A percentile compares a stretch with the other conserved stretches of the same genome.
These are phyloP conservation scores for Labeo calbasu DNA, from an alignment of 2,797 vertebrate species.

Conservation along the genomic window DNA sequence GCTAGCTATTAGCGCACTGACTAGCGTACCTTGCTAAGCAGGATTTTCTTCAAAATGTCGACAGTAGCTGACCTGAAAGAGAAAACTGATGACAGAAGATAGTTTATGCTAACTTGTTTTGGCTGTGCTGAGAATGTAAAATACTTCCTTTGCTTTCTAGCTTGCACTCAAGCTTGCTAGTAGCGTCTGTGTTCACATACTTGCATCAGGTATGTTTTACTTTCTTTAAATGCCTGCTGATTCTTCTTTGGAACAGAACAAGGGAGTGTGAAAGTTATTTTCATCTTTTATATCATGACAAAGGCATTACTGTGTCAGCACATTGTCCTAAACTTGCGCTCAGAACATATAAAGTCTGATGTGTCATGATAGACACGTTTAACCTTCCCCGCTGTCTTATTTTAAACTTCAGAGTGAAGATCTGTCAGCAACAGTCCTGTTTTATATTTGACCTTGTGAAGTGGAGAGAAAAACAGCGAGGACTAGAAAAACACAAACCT, in stretches of 20 bases:
- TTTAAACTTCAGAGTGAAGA: constrained; percentile 31
- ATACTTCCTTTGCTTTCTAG: not conserved
- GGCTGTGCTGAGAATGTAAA: not conserved
- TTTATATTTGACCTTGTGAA: constrained; percentile 40
- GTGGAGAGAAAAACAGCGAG: not conserved
- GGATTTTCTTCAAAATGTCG: not conserved
- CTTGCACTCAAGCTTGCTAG: not conserved
- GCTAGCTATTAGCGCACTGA: not conserved
- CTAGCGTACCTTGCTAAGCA: not conserved
- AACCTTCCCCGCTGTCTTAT: constrained; percentile 29
- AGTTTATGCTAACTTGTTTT: not conserved
- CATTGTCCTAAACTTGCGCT: not conserved
- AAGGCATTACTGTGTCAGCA: constrained; percentile 7
- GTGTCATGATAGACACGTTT: constrained; percentile 22
- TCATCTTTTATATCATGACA: constrained; percentile 18
- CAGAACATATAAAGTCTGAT: constrained; percentile 25
- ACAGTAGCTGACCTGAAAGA: not conserved
- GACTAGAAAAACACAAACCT: not conserved
- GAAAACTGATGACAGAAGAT: not conserved
- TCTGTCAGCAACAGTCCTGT: constrained; percentile 19
- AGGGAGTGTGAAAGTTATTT: constrained; percentile 24
- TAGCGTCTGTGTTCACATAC: not conserved
- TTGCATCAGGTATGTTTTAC: not conserved
- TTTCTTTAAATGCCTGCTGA: not conserved
- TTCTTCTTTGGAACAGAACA: not conserved